These are phyloP conservation scores for Mesocentrotus franciscanus DNA, from an alignment of 53 echinoderm and acorn worm genomes.

Conservation along the genomic window DNA sequence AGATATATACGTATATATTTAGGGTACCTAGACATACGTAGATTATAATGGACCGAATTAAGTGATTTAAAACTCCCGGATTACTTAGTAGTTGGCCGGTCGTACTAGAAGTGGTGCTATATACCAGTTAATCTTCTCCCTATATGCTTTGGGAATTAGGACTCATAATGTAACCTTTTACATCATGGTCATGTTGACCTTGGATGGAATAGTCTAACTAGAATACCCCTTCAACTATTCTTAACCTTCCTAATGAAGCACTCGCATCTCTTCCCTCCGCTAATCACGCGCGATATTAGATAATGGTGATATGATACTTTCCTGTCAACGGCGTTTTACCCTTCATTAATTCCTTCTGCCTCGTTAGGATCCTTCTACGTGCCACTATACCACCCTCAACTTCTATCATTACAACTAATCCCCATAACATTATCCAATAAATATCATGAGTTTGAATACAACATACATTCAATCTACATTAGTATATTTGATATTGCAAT, in stretches of 20 bases:
- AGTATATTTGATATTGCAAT: background rate
- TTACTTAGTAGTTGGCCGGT: too few relatives aligned
- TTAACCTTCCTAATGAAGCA: slow-evolving; percentile 35
- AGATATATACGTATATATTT: too few relatives aligned
- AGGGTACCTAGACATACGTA: too few relatives aligned
- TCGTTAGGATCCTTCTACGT: background rate
- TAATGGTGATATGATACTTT: slow-evolving; percentile 54
- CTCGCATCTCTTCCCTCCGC: background rate
- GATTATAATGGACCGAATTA: too few relatives aligned
- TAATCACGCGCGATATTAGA: slow-evolving; percentile 52
- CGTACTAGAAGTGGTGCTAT: background rate
- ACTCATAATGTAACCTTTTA: slow-evolving; percentile 18
- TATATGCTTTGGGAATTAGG: slow-evolving; percentile 15
- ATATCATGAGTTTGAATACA: background rate
- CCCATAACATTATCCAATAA: background rate
- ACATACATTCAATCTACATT: background rate
- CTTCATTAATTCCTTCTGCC: slow-evolving; percentile 13
- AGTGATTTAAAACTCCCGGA: too few relatives aligned
- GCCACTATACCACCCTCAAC: background rate
- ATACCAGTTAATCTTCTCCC: background rate
- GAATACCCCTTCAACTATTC: background rate
- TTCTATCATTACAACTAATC: background rate
- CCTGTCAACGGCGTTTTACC: slow-evolving; percentile 52
- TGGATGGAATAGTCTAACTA: background rate
- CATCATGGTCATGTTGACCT: slow-evolving; percentile 2